These are phyloP conservation scores for Lepidostoma basale DNA, from an alignment of 1,140 invertebrate species.

Conservation along the genomic window DNA sequence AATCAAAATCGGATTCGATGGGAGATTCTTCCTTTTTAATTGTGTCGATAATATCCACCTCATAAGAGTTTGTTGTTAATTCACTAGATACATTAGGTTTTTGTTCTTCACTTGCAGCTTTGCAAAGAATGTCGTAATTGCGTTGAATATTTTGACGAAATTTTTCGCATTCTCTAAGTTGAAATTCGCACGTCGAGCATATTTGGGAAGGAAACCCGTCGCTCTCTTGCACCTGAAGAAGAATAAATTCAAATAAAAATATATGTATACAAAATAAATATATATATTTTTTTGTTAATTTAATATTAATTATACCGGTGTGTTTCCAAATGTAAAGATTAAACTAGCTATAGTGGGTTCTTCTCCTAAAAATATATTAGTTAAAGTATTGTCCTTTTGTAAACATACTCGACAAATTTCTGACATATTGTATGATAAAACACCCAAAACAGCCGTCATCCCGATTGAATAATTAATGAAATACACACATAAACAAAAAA, in stretches of 20 bases:
- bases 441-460: slow-evolving; percentile 31
- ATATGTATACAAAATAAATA: neutral
- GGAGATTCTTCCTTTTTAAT: slow-evolving; percentile 14
- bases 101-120: slow-evolving; percentile 14
- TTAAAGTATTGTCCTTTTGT: slow-evolving; percentile 26
- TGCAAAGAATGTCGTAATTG: slow-evolving; percentile 32
- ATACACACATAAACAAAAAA: slow-evolving; percentile 10
- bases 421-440: slow-evolving; percentile 9
- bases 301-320: slow-evolving; percentile 30
- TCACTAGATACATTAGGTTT: slow-evolving; percentile 7
- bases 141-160: slow-evolving; percentile 33
- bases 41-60: neutral
- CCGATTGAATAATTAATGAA: neutral
- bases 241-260: neutral
- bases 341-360: slow-evolving; percentile 28
- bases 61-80: neutral
- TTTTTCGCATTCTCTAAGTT: slow-evolving; percentile 23
- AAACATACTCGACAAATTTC: slow-evolving; percentile 41
- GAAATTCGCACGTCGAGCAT: slow-evolving; percentile 26
- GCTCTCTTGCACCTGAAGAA: slow-evolving; percentile 28
- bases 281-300: no score
- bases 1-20: neutral
- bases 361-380: slow-evolving; percentile 28
- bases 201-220: slow-evolving; percentile 37
- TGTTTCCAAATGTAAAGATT: slow-evolving; percentile 30